Base-by-base conservation (phyloP, 2,888 invertebrate species). In the Drosophila gaucha region DNA sequence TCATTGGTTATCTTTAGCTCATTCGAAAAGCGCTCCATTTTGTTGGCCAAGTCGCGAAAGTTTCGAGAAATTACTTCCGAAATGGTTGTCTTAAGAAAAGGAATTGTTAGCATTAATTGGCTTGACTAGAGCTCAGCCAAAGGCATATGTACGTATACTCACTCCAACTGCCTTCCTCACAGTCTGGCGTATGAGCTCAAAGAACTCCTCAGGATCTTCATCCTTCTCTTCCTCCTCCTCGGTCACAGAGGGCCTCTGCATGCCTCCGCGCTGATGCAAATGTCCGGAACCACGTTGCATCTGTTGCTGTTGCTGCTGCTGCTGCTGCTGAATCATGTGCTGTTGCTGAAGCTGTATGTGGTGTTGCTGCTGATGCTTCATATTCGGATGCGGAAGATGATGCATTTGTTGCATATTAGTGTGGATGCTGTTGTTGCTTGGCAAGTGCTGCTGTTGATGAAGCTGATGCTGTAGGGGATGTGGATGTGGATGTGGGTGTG, bases 121-220 rank as follows among this genome's bases (percentile, higher is more conserved):
- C 0, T 14, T 3, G 1, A 5, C 1, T 2, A 9, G 6, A 18
- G 10, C 9, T 6, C 10, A 8, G 12, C n/a, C 1, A 9, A n/a
- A 9, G 4, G 3, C 10, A 9, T 26, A 2, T 18, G 14, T 2
- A n/a, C 9, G 4, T 20, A 9, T 33, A 46, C 71, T 70, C 66
- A 90, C 90, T 33, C 84, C 89, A 41, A 91, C 89, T 10, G 91
- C 91, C 43, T 57, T 77, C 18, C 85, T 87, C 1, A 91, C 91
- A 0, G 90, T 90, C 49, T 88, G 83, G 9, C 88, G 86, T 54
- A 91, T 91, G 1, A 91, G 67, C 35, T 87, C 82, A 49, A 91
- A 90, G 52, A 91, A 91, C 65, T 91, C 91, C 39, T 91, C 90
- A 0, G 90, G 88, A 64, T 89, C 91, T 30, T 90, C 90, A 28